Evolutionary conservation across 1,140 invertebrate genomes (phyloP).

Genomic region (Phenacoccus solenopsis): DNA sequence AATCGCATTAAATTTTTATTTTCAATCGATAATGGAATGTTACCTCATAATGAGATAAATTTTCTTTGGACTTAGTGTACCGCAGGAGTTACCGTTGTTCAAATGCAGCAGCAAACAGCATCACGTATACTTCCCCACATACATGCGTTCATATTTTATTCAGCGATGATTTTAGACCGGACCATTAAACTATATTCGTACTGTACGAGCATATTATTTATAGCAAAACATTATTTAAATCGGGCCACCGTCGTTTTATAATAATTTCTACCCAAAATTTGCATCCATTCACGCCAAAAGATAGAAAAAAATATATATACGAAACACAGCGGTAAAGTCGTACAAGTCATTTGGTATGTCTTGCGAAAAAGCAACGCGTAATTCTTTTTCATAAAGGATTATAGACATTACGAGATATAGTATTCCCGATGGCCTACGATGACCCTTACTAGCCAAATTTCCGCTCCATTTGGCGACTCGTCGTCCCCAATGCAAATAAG

Average conservation of each 20-base stretch:
- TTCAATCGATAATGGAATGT: too few relatives aligned
- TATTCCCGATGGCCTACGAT: slow-evolving; percentile 2
- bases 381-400: neutral
- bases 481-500: slow-evolving; percentile 47
- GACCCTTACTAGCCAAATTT: slow-evolving; percentile 15
- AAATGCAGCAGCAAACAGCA: too few relatives aligned
- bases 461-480: slow-evolving; percentile 25
- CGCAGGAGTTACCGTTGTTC: too few relatives aligned
- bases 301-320: too few relatives aligned
- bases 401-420: slow-evolving; percentile 6
- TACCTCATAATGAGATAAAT: too few relatives aligned
- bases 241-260: neutral
- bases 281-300: neutral
- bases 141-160: too few relatives aligned
- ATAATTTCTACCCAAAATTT: neutral
- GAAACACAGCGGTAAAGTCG: too few relatives aligned
- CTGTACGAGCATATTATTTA: neutral
- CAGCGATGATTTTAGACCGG: neutral
- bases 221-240: neutral
- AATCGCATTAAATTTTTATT: too few relatives aligned
- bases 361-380: neutral
- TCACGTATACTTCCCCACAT: too few relatives aligned
- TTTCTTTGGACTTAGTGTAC: too few relatives aligned
- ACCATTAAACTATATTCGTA: neutral
- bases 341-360: neutral